Evolutionary conservation across 2,888 invertebrate species (phyloP).

Genomic region (Agriotes lineatus): DNA sequence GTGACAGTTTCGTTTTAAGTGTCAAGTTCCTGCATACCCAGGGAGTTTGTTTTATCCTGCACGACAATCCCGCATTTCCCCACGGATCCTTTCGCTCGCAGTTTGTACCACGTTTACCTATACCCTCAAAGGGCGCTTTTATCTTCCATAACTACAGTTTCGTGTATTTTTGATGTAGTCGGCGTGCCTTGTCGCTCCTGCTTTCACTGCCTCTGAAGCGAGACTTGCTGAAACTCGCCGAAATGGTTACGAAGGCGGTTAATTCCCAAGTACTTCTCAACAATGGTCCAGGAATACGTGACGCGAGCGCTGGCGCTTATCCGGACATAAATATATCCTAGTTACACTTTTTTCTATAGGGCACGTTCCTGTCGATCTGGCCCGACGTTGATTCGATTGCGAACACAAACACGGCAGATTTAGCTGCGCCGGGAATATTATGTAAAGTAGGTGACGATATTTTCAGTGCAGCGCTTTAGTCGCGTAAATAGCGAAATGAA

Average conservation of each 20-base stretch:
- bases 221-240: background rate
- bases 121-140: constrained; percentile 13
- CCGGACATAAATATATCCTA: background rate
- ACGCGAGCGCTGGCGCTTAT: background rate
- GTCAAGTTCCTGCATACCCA: constrained; percentile 9
- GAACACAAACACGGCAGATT: constrained; percentile 26
- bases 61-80: constrained; percentile 25
- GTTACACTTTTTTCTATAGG: background rate
- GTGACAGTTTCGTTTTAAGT: constrained; percentile 19
- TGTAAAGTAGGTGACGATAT: constrained; percentile 33
- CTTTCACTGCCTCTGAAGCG: background rate
- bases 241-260: background rate
- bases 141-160: constrained; percentile 13
- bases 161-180: constrained; percentile 5
- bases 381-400: constrained; percentile 24
- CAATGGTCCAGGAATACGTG: background rate
- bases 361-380: background rate
- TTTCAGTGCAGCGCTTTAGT: constrained; percentile 31
- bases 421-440: constrained; percentile 23
- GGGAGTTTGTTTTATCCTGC: constrained; percentile 23
- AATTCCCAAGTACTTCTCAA: background rate
- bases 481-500: constrained; percentile 34
- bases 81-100: constrained; percentile 7
- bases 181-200: background rate
- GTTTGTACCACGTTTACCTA: constrained; percentile 25